These are phyloP conservation scores for Poecilobothrus nobilitatus DNA, from an alignment of 2,888 invertebrate genomes.

Conservation along the genomic window DNA sequence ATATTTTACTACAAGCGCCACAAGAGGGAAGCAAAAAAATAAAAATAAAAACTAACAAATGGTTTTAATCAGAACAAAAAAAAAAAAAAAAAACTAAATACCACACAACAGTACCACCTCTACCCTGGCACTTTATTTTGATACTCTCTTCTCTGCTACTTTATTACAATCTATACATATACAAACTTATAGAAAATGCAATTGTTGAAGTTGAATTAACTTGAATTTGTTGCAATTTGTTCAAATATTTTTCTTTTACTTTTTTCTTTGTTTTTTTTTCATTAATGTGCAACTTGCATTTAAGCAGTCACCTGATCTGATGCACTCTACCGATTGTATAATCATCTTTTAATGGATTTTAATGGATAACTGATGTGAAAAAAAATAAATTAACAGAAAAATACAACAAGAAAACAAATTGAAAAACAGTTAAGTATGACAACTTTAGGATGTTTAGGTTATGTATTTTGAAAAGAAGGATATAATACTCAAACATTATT, in stretches of 20 bases:
- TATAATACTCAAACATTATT: too few relatives aligned
- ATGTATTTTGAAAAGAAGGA: too few relatives aligned
- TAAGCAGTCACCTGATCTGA: slow-evolving; percentile 1
- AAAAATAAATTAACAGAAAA: background rate
- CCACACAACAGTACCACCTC: background rate
- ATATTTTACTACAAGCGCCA: too few relatives aligned
- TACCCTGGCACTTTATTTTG: too few relatives aligned
- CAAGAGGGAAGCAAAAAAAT: too few relatives aligned
- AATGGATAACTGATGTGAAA: background rate
- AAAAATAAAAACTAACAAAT: too few relatives aligned
- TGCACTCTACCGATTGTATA: background rate
- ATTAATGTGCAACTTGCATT: background rate
- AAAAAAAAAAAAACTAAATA: background rate
- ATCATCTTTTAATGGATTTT: background rate
- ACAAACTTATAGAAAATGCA: background rate
- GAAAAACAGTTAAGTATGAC: too few relatives aligned
- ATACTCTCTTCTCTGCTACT: background rate
- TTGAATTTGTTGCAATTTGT: too few relatives aligned
- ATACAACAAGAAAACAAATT: too few relatives aligned
- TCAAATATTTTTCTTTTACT: background rate
- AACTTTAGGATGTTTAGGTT: too few relatives aligned
- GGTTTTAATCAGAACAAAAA: background rate
- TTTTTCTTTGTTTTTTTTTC: background rate
- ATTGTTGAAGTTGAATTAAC: background rate
- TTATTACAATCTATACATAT: background rate